Conservation (phyloP, 2,888 invertebrate genomes). For the Xanthorhoe designata region DNA sequence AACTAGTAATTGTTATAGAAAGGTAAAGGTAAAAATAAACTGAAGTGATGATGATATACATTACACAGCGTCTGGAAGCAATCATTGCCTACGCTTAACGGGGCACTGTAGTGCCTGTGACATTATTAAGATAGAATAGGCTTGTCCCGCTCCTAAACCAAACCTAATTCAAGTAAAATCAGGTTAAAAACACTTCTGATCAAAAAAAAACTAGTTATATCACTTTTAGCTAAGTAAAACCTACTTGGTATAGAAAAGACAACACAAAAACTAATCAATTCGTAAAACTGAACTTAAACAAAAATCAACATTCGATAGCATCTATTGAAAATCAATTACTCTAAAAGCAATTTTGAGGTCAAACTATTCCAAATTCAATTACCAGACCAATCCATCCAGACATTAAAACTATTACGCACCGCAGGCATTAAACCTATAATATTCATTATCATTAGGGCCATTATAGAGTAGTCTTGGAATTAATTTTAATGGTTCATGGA, state of each 20-base stretch:
- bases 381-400: constrained; percentile 4
- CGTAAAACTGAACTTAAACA: neutral
- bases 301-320: neutral
- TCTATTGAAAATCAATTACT: constrained; percentile 3
- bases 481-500: constrained; percentile 30
- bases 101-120: too few species aligned
- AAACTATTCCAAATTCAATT: constrained; percentile 21
- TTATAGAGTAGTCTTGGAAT: constrained; percentile 25
- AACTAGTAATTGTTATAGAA: too few species aligned
- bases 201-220: too few species aligned
- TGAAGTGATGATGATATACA: too few species aligned
- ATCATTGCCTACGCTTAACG: too few species aligned
- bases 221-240: too few species aligned
- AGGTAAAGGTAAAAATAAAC: too few species aligned
- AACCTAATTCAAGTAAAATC: too few species aligned
- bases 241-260: neutral
- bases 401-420: constrained; percentile 15
- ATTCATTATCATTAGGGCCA: constrained; percentile 13
- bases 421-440: constrained; percentile 12
- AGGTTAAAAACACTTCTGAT: too few species aligned
- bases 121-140: too few species aligned
- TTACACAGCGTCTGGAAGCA: too few species aligned
- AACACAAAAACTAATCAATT: neutral
- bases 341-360: constrained; percentile 14
- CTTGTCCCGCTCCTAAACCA: too few species aligned